A percentile compares a stretch with the other conserved stretches of the same genome.
Evolutionary conservation across 1,140 invertebrate species (phyloP).

Genomic region (Propsilocerus akamusi): DNA sequence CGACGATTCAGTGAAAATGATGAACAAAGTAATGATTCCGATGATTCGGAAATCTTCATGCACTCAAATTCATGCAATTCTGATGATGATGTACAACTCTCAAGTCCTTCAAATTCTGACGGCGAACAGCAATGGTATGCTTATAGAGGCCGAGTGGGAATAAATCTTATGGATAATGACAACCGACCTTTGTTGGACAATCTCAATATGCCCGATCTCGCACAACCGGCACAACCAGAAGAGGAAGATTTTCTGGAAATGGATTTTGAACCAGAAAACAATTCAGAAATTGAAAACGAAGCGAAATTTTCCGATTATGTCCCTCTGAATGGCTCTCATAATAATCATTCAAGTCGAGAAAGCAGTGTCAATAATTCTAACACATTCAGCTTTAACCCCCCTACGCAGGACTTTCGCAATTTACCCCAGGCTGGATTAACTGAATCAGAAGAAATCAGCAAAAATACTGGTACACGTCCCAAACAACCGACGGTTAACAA

Average conservation of each 20-base stretch:
- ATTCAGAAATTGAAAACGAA: not conserved
- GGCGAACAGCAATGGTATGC: not conserved
- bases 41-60: too few species aligned
- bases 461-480: not conserved
- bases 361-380: too few species aligned
- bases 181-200: not conserved
- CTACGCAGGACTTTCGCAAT: too few species aligned
- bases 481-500: not conserved
- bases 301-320: not conserved
- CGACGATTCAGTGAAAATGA: too few species aligned
- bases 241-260: not conserved
- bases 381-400: too few species aligned
- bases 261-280: not conserved
- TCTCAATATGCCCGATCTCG: not conserved
- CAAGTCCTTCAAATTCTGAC: too few species aligned
- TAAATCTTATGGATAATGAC: not conserved
- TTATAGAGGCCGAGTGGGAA: not conserved
- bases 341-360: not conserved
- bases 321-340: not conserved
- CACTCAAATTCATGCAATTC: too few species aligned
- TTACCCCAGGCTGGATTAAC: too few species aligned
- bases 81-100: too few species aligned
- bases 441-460: too few species aligned
- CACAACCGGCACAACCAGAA: not conserved
- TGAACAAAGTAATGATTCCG: too few species aligned